Evolutionary conservation across 92 coral and sea anemone species (phyloP), one percentile per base, ranked within the genome.

Genomic region (Palythoa caribaeorum): DNA sequence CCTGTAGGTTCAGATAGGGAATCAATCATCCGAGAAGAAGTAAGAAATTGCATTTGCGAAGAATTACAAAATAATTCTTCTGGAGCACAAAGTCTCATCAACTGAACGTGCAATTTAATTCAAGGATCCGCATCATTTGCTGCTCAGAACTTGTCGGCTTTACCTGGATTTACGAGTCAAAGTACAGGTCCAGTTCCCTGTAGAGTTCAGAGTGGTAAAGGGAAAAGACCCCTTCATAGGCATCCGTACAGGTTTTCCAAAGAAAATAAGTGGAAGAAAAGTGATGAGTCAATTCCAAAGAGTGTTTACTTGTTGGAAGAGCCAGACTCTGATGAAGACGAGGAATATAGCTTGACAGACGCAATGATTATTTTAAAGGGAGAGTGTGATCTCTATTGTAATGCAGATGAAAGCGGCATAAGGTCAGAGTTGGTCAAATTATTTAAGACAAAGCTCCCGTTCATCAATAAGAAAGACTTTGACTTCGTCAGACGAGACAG

Each of bases 401-500:
- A 44, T 44, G 50, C 50, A 16, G 10, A 39, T 38, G 87, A 90
- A 77, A 48, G 84, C 12, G 77, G 63, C 13, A 76, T 83, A 52
- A 88, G 84, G 13, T 51, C 77, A 75, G 79, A 83, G 21, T 63
- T 88, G 72, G 74, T 75, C 63, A 74, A 44, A 19, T 20, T 79
- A 50, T 87, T 87, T 65, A 83, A 87, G 76, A 54, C 44, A 83
- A 91, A 89, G 66, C 83, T 85, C 19, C 94, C 88, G 0, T 76
- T 83, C 50, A 66, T 75, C 9, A 72, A 84, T 63, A 76, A 81
- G 2, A 50, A 68, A 6, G 85, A 85, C 72, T 92, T 92, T 75
- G 94, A 84, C 81, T 89, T 84, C 74, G 90, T 92, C n/a, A 92
- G 87, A 75, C 84, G 90, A 17, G 89, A 87, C 20, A 39, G 91